phyloP scores from a whole-genome alignment of 2,888 invertebrate species.

The Ischnura elegans region DNA sequence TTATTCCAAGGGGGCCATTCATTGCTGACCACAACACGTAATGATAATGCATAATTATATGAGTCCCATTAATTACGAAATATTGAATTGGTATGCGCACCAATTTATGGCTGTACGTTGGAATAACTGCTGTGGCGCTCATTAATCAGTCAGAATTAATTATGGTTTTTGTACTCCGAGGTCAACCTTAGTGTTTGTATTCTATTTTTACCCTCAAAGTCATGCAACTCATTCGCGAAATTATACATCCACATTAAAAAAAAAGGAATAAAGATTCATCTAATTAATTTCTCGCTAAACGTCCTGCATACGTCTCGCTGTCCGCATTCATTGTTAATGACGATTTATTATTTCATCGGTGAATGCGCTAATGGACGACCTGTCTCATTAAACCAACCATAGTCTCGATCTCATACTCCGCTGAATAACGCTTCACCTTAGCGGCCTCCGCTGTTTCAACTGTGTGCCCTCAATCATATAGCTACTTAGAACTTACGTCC shows the following conservation, averaged over 20 bases:
- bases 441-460: background rate
- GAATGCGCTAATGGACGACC: background rate
- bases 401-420: background rate
- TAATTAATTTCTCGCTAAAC: background rate
- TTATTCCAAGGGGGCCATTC: background rate
- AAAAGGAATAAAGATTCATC: background rate
- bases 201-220: background rate
- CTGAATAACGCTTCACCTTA: background rate
- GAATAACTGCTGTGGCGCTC: background rate
- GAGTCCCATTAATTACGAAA: background rate
- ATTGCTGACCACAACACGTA: background rate
- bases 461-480: no score
- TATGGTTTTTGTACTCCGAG: background rate
- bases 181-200: background rate
- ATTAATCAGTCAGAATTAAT: background rate
- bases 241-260: background rate
- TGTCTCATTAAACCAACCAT: background rate
- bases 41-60: background rate
- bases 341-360: background rate
- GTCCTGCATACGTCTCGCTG: background rate
- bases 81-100: background rate
- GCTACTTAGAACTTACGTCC: no score
- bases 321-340: background rate
- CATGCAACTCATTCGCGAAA: background rate
- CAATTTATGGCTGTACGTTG: background rate